phyloP scores from a whole-genome alignment of 2,888 invertebrate species.

The Tetropium fuscum region DNA sequence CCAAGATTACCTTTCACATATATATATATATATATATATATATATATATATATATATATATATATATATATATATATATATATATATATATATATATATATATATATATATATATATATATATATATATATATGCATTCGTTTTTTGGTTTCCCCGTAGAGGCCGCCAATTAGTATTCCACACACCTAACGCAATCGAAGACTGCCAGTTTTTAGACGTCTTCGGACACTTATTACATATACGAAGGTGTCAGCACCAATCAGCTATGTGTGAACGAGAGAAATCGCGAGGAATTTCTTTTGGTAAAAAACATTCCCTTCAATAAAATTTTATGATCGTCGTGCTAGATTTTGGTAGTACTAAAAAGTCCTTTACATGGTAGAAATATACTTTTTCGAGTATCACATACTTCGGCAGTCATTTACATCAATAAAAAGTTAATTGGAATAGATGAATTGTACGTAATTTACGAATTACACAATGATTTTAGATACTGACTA shows the following conservation, averaged over 20 bases:
- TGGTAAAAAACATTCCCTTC: slow-evolving; percentile 17
- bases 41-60: too few species aligned
- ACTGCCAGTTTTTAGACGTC: not conserved
- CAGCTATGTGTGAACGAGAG: slow-evolving; percentile 11
- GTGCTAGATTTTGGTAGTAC: not conserved
- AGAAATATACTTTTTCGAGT: not conserved
- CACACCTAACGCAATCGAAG: not conserved
- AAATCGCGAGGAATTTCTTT: slow-evolving; percentile 11
- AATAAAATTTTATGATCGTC: slow-evolving; percentile 14
- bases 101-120: too few species aligned
- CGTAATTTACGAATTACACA: too few species aligned
- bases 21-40: too few species aligned
- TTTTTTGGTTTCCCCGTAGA: too few species aligned
- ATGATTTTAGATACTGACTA: too few species aligned
- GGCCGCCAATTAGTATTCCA: not conserved
- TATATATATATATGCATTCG: too few species aligned
- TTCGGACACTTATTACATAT: slow-evolving; percentile 3
- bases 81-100: too few species aligned
- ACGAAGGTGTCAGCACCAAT: slow-evolving; percentile 16
- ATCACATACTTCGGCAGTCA: not conserved
- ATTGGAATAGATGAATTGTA: too few species aligned
- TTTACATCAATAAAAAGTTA: slow-evolving; percentile 5
- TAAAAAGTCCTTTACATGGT: slow-evolving; percentile 4
- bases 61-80: too few species aligned
- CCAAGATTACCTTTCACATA: too few species aligned